Conservation (phyloP, 2,797 vertebrate species). For the Rhynchotus rufescens region DNA sequence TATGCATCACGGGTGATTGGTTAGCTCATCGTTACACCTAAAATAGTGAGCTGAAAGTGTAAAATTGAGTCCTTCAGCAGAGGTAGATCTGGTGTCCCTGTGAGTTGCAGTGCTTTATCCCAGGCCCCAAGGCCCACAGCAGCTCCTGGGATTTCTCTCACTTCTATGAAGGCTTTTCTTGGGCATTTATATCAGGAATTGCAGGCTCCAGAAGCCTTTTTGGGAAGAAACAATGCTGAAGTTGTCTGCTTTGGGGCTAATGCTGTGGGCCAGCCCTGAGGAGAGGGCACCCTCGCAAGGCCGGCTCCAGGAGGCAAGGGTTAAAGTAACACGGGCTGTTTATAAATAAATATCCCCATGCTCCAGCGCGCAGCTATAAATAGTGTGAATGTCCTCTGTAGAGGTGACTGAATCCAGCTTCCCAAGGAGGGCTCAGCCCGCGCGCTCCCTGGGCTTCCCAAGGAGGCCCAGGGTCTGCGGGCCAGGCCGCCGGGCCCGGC, state of each 20-base stretch:
- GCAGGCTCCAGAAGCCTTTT: too few relatives aligned
- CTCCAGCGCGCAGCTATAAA: background rate
- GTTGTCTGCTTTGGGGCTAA: background rate
- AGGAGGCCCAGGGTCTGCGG: background rate
- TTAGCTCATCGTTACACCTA: background rate
- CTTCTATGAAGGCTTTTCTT: background rate
- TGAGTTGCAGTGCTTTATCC: background rate
- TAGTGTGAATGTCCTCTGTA: background rate
- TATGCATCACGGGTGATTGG: background rate
- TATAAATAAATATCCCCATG: background rate
- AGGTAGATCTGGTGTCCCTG: background rate
- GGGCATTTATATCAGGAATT: background rate
- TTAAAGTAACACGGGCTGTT: background rate
- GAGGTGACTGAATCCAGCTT: background rate
- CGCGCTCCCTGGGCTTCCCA: background rate
- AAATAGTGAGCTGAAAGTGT: background rate
- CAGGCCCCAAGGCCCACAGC: background rate
- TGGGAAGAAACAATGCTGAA: background rate
- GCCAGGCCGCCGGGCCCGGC: fast-evolving
- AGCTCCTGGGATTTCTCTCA: background rate
- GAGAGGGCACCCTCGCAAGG: background rate
- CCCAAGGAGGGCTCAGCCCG: fast-evolving
- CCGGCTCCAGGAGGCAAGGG: background rate
- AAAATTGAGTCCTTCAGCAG: background rate
- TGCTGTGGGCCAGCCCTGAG: background rate